phyloP scores from a whole-genome alignment of 2,113 vertebrate genomes.

The Larimichthys crocea region DNA sequence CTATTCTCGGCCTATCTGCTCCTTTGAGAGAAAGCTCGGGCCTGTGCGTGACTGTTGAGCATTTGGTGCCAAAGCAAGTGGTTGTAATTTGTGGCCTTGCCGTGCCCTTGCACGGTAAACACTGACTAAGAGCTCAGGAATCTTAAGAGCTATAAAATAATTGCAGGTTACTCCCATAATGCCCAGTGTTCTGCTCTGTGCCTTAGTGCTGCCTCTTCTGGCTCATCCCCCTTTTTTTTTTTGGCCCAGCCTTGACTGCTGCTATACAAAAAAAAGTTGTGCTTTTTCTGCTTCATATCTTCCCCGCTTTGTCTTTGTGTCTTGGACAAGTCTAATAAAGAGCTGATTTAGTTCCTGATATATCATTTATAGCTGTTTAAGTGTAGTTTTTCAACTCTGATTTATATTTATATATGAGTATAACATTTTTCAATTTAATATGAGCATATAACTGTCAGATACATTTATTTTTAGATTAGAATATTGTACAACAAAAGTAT shows the following conservation, averaged over 20 bases:
- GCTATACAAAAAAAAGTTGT: background rate
- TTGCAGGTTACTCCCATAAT: constrained; percentile 90
- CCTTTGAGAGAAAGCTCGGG: constrained; percentile 46
- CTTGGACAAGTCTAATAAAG: too few species aligned
- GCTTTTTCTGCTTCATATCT: constrained; percentile 3
- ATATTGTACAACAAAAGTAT: background rate
- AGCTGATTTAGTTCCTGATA: background rate
- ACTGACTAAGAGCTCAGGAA: constrained; percentile 93
- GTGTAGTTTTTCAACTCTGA: background rate
- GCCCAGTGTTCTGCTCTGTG: constrained; percentile 80
- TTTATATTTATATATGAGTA: background rate
- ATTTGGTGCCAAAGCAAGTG: constrained; percentile 88
- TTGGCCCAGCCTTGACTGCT: constrained; percentile 8
- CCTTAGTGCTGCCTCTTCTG: constrained; percentile 54
- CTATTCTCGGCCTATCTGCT: constrained; percentile 35
- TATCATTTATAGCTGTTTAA: background rate
- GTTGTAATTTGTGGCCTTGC: constrained; percentile 90
- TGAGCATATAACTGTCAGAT: background rate
- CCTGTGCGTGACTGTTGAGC: constrained; percentile 88
- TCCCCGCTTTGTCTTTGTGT: background rate
- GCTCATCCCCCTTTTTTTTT: constrained; percentile 37
- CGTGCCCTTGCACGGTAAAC: constrained; percentile 88
- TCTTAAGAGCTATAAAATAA: constrained; percentile 95
- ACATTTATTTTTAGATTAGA: background rate
- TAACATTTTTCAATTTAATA: background rate